phyloP scores from a whole-genome alignment of 2,888 invertebrate species.

The Cinara cedri region DNA sequence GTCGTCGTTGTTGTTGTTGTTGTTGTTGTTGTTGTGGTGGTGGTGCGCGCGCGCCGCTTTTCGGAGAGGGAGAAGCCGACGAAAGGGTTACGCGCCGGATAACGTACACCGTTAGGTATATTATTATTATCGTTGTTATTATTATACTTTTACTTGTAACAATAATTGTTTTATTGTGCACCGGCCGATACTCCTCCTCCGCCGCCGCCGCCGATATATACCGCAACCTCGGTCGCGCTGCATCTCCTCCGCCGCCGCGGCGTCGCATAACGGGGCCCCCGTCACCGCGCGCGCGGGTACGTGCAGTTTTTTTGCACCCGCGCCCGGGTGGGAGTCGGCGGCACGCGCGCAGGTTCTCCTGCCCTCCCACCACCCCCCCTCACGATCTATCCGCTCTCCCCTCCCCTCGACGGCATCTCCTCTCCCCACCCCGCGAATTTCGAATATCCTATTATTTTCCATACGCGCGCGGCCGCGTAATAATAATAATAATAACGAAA shows the following conservation, averaged over 20 bases:
- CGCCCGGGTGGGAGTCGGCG: conserved; percentile 9
- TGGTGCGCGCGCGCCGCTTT: too few relatives aligned
- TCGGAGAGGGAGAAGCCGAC: neutral
- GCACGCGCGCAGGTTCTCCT: too few relatives aligned
- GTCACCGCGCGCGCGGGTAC: neutral
- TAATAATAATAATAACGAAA: conserved; percentile 20
- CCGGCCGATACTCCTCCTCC: neutral
- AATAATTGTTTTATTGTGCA: neutral
- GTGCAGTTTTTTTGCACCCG: conserved; percentile 51
- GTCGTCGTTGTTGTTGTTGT: too few relatives aligned
- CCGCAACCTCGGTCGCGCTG: conserved; percentile 22
- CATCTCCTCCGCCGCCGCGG: neutral
- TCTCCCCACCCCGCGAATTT: too few relatives aligned
- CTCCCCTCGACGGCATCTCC: too few relatives aligned
- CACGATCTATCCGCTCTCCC: too few relatives aligned
- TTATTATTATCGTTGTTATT: too few relatives aligned
- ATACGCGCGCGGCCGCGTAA: neutral
- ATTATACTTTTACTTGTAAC: conserved; percentile 37
- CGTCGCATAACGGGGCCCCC: conserved; percentile 37
- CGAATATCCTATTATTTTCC: too few relatives aligned
- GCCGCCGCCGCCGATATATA: neutral
- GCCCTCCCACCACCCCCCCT: neutral
- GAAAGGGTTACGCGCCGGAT: neutral
- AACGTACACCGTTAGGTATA: conserved; percentile 26
- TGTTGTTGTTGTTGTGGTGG: too few relatives aligned